These are phyloP conservation scores for Cephus runcator DNA, from an alignment of 2,888 invertebrate species.

Conservation along the genomic window DNA sequence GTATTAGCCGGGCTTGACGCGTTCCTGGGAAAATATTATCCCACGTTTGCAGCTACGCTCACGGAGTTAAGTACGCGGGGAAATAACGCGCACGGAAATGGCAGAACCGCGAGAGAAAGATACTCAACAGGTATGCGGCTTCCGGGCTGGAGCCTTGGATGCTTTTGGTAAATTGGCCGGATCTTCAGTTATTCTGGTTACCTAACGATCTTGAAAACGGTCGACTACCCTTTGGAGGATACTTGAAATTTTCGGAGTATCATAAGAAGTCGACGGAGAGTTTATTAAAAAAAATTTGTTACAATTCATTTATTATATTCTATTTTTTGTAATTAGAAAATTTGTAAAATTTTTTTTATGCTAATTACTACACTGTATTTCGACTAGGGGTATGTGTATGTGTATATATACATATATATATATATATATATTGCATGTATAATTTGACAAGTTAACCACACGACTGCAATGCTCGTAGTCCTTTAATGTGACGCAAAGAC, in stretches of 20 bases:
- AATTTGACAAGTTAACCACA: too few relatives aligned
- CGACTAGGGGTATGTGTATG: too few relatives aligned
- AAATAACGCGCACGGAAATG: not conserved
- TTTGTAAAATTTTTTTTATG: too few relatives aligned
- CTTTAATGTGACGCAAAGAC: not conserved
- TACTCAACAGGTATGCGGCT: not conserved
- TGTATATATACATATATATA: too few relatives aligned
- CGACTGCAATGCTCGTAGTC: not conserved
- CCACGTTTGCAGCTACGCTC: not conserved
- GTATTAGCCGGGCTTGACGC: not conserved
- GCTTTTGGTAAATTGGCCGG: conserved; percentile 24
- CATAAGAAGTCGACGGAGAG: not conserved
- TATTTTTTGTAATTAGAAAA: too few relatives aligned
- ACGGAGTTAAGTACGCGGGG: not conserved
- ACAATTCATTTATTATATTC: too few relatives aligned
- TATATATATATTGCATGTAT: too few relatives aligned
- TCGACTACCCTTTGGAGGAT: not conserved
- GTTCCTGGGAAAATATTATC: not conserved
- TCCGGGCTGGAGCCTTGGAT: not conserved
- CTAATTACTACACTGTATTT: too few relatives aligned
- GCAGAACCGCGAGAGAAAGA: not conserved
- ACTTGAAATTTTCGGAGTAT: not conserved
- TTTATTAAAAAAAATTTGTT: not conserved
- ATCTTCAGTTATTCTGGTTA: conserved; percentile 19
- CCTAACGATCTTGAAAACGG: not conserved